Evolutionary conservation across 2,888 invertebrate species (phyloP), one percentile per base, ranked within the genome.

Genomic region (Cylindroiulus punctatus): DNA sequence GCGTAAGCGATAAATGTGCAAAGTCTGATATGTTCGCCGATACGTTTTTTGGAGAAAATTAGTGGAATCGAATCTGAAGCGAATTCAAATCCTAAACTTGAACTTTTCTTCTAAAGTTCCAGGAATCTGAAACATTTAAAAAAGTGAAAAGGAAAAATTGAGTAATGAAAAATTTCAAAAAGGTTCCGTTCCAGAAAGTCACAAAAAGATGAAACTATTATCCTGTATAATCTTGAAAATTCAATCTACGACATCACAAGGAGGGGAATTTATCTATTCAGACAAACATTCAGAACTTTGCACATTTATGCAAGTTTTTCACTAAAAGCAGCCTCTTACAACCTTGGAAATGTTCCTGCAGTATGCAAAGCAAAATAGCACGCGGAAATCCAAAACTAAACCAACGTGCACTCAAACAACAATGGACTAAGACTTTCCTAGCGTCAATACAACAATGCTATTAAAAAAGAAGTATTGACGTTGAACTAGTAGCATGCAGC

Each of bases 91-190:
- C 57, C 22, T 57, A 76, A 81, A 47, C 84, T 87, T 87, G 87
- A 87, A 86, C 76, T 76, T 87, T 30, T 87, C 85, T 83, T 87
- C 87, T n/a, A 86, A 32, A 26, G 65, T 57, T 47, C 85, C 86
- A 32, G 86, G 81, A 65, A 87, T 84, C 87, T 86, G 87, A 86
- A 86, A 87, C 86, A 85, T 76, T 32, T 30, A 44, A 84, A 47
- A 84, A 52, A 76, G 32, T 76, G 19, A 85, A 85, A 85, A 84
- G 44, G 44, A 83, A 83, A 83, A 65, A 65, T 65, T 65, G 65
- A 65, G 65, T 65, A 8, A 65, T 65, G 26, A 26, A 65, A 26
- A 65, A 26, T 65, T 65, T 65, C 7, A 57, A n/a, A 57, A 65
- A 26, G 26, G 7, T 8, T 65, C 26, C 65, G 26, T 26, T 65